phyloP scores from a whole-genome alignment of 2,113 vertebrate genomes.

The Limnothrissa miodon region DNA sequence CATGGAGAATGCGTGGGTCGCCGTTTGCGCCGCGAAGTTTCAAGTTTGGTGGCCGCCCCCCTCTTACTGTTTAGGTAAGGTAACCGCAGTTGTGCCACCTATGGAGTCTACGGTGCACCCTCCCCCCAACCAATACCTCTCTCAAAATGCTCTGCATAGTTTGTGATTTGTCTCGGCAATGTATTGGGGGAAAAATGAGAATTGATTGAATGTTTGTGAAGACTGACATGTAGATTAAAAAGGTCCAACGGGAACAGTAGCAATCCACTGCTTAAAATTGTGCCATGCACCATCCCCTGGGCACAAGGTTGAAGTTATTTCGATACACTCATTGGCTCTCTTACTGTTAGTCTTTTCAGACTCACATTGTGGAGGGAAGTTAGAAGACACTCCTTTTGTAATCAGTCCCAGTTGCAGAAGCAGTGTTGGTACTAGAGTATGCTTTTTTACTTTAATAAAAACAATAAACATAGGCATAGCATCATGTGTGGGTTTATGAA shows the following conservation, averaged over 20 bases:
- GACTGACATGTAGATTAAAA: too few relatives aligned
- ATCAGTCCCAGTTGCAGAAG: not conserved
- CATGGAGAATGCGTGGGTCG: not conserved
- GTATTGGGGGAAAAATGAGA: too few relatives aligned
- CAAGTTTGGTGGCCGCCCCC: not conserved
- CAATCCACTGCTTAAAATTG: too few relatives aligned
- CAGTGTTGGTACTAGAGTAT: not conserved
- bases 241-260: too few relatives aligned
- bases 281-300: too few relatives aligned
- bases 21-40: not conserved
- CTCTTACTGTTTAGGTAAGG: not conserved
- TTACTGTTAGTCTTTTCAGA: not conserved
- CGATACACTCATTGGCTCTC: not conserved
- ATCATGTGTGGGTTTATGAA: slow-evolving; percentile 7
- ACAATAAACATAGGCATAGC: not conserved
- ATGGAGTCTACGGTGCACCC: not conserved
- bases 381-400: too few relatives aligned
- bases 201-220: too few relatives aligned
- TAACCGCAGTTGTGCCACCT: not conserved
- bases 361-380: too few relatives aligned
- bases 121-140: not conserved
- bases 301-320: not conserved
- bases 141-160: not conserved
- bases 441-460: not conserved
- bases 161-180: too few relatives aligned